A percentile compares a stretch with the other conserved stretches of the same genome.
Conservation (phyloP, 2,113 vertebrate species). For the Columba livia region DNA sequence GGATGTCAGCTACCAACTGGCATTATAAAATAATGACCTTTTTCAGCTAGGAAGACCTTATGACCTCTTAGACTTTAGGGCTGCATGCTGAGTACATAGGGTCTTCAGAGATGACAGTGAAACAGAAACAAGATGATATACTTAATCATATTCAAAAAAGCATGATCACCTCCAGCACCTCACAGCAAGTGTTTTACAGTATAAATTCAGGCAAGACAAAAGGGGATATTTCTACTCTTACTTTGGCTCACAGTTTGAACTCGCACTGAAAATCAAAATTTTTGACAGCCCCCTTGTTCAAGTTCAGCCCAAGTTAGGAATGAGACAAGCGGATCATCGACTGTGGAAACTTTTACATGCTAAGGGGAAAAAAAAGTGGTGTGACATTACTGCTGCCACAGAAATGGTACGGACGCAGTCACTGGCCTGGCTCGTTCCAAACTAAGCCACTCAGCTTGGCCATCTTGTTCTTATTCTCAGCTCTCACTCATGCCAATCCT, state of each 20-base stretch:
- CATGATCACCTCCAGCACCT: conserved; percentile 28
- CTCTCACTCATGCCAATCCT: background rate
- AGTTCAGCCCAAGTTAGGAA: conserved; percentile 1
- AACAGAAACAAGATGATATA: background rate
- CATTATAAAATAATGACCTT: conserved; percentile 29
- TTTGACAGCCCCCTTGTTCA: conserved; percentile 22
- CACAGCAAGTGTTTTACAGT: background rate
- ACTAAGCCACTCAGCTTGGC: rapidly evolving
- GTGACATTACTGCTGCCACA: background rate
- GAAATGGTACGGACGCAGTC: rapidly evolving
- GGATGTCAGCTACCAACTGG: conserved; percentile 24
- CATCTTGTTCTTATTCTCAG: rapidly evolving
- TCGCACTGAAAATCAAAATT: background rate
- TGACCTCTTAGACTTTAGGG: background rate
- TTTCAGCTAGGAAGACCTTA: background rate
- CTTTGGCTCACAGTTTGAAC: conserved; percentile 36
- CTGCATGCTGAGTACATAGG: background rate
- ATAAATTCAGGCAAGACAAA: background rate
- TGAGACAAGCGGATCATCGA: background rate
- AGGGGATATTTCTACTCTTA: background rate
- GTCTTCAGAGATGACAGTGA: conserved; percentile 19
- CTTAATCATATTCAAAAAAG: conserved; percentile 33
- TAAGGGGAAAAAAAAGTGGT: background rate
- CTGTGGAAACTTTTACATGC: background rate
- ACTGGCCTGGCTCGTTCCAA: background rate